Base-by-base conservation (phyloP, 2,113 vertebrate genomes). In the Anolis carolinensis region DNA sequence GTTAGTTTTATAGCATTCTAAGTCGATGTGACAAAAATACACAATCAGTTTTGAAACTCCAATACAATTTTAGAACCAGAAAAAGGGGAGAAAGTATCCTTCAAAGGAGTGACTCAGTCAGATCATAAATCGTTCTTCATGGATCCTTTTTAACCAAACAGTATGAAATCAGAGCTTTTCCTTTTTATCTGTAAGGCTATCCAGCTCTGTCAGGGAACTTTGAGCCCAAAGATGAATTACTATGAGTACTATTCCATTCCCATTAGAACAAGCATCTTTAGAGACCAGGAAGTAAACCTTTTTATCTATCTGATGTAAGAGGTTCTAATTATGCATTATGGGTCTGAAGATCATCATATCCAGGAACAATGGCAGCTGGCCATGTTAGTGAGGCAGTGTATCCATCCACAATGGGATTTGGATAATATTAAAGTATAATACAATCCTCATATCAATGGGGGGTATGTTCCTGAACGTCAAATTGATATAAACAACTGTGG, bases 11-110 rank as follows among this genome's bases (percentile, higher is more conserved):
- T 32, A 88, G n/a, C 59, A 36, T 70, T 84, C 2, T 44, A 59
- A 10, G 83, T 82, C 63, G 70, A 86, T 86, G 39, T 67, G 44
- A 82, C 52, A 32, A 84, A 79, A 87, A 67, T 59, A 59, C 82
- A n/a, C 79, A 79, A n/a, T 90, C 39, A 0, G 2, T 67, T 7
- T 67, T 79, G 78, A 81, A 85, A 44, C 62, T 68, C 85, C 50
- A 85, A 34, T 30, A 84, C 81, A 87, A 48, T 8, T 79, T 36
- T 48, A 62, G 32, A 14, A 20, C 18, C 50, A 34, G 59, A 50
- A 65, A 1, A 44, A 21, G 27, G 7, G 65, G 65, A 36, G 32
- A 32, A 78, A 7, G 16, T 18, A 4, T 59, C 2, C 23, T 70
- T 20, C 21, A 63, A 65, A 32, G 39, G 30, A 48, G n/a, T 4